phyloP scores from a whole-genome alignment of 2,888 invertebrate species.

The Tetranychus truncatus region DNA sequence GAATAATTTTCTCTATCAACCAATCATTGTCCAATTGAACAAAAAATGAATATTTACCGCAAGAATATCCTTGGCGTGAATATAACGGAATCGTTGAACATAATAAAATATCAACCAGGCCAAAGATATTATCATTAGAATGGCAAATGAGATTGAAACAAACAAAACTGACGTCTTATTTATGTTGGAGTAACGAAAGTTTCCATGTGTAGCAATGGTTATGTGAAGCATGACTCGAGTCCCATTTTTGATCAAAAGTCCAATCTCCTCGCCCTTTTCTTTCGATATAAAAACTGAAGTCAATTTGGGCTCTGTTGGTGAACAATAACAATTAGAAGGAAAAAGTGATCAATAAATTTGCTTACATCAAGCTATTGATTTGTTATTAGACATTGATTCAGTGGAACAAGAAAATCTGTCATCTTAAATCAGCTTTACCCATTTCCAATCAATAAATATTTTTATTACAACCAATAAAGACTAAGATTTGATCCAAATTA shows the following conservation, averaged over 20 bases:
- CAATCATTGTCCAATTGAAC: background rate
- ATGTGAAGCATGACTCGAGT: constrained; percentile 48
- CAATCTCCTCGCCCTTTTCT: constrained; percentile 55
- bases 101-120: constrained; percentile 93
- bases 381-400: too few species aligned
- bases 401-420: too few species aligned
- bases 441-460: too few species aligned
- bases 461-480: too few species aligned
- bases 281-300: constrained; percentile 63
- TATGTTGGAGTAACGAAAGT: constrained; percentile 45
- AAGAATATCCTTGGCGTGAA: constrained; percentile 79
- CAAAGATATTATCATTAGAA: constrained; percentile 78
- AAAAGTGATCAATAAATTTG: background rate
- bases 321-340: background rate
- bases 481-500: too few species aligned
- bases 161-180: constrained; percentile 78
- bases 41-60: constrained; percentile 43
- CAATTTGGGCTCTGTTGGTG: constrained; percentile 33
- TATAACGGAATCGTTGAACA: constrained; percentile 77
- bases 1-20: too few species aligned
- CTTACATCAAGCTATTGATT: background rate
- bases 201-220: constrained; percentile 44
- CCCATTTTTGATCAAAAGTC: constrained; percentile 48
- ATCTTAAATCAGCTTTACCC: too few species aligned
- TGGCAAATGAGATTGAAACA: constrained; percentile 84